Base-by-base conservation (phyloP, 2,797 vertebrate genomes). In the Scarus forsteni region DNA sequence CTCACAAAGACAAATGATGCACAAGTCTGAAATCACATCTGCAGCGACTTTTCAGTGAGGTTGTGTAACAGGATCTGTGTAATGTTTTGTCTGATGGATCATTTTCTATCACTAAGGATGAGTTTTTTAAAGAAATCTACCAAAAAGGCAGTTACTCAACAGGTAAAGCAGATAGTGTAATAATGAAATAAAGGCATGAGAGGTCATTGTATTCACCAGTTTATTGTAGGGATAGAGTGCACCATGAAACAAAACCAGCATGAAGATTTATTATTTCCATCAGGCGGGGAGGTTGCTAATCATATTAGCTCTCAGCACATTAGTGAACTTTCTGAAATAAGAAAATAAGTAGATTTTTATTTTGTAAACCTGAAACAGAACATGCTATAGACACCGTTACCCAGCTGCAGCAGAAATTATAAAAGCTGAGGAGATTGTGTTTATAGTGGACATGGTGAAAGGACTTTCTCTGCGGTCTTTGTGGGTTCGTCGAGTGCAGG, bases 141-240 rank as follows among this genome's bases (percentile, higher is more conserved):
- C 8, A 12, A 57, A 35, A 12, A 39, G 2, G 7, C 7, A 7
- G 7, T 7, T 39, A 39, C 38, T 39, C 7, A 27, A 6, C 12
- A 44, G 11, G 12, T 14, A 13, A 14, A 1, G 13, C 42, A 13
- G 13, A 44, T 44, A 13, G 3, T 6, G 11, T 44, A 43, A 10
- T 11, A 12, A 5, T 13, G 1, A 43, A 19, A 38, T 38, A 45
- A 18, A 60, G 15, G 42, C 7, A 52, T 42, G 44, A 49, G 5
- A 50, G 48, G 42, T 11, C 8, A 16, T 61, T 72, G 10, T 56
- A 58, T 79, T 79, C 59, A 87, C 74, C 48, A 70, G 59, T 92
- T 90, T 91, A 93, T 89, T 91, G 70, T 63, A 78, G 70, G 77
- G 80, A 81, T 77, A 81, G 83, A 79, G 78, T 86, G 85, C 84